Conservation (phyloP, 2,888 invertebrate species). For the Cacoxenus indagator region DNA sequence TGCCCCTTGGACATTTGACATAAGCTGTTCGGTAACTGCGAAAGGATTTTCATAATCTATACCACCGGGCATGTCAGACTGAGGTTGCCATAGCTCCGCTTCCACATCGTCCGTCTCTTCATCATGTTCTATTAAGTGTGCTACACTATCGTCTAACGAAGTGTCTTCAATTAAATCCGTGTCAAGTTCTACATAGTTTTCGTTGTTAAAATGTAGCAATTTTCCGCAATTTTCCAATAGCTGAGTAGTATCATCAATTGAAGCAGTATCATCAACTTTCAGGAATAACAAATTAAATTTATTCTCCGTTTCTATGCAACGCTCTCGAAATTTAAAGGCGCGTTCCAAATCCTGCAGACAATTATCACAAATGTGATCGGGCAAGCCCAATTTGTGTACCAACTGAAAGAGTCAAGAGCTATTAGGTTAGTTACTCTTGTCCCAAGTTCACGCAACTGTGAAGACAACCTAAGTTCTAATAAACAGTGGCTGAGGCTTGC, state of each 20-base stretch:
- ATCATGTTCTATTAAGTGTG: background rate
- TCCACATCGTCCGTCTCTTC: background rate
- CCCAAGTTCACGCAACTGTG: background rate
- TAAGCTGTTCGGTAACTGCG: no score
- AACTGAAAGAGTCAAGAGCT: slow-evolving; percentile 31
- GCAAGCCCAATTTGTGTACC: slow-evolving; percentile 30
- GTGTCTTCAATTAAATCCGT: background rate
- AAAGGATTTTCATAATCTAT: background rate
- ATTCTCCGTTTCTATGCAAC: slow-evolving; percentile 15
- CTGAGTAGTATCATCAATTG: background rate
- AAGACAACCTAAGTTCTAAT: background rate
- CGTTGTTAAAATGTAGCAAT: background rate
- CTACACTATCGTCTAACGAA: background rate
- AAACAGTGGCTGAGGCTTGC: background rate
- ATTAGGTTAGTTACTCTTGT: background rate
- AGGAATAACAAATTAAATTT: no score
- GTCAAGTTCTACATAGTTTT: background rate
- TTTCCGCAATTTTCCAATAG: background rate
- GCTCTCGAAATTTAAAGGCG: slow-evolving; percentile 21
- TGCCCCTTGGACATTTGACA: no score
- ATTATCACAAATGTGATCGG: slow-evolving; percentile 36
- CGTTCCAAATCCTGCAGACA: slow-evolving; percentile 13
- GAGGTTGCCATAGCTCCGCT: background rate
- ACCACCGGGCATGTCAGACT: background rate
- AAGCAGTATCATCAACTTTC: background rate